Base-by-base conservation (phyloP, 2,797 vertebrate species). In the Crypturellus tataupa region DNA sequence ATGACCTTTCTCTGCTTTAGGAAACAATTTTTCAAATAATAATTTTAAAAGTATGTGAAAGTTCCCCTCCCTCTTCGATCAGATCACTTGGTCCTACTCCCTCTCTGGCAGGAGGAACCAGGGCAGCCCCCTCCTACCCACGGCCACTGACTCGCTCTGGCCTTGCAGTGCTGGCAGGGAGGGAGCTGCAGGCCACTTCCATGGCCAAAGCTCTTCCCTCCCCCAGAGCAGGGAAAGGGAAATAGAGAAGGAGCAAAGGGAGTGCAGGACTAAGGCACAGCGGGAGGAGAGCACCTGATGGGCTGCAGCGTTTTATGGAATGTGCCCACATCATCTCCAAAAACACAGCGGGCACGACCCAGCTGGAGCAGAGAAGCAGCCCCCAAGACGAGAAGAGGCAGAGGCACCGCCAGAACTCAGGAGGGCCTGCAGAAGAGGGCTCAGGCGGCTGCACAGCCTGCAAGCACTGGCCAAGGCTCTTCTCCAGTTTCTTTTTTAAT, bases 1-100 rank as follows among this genome's bases (percentile, higher is more conserved):
- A 85, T 97, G 97, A 98, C 97, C 97, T 97, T 97, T 97, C 95
- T 94, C 93, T 93, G 85, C 93, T 95, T 80, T 83, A 95, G 94
- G 90, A 79, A 96, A 96, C 88, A 87, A 56, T 94, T 96, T 94
- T 94, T 95, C 94, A 95, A 86, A 93, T 77, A 89, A 94, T 89
- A 87, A 95, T 86, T 95, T 92, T 85, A 53, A 80, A 91, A 95
- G 67, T 71, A 76, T 70, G 89, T 15, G 37, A 88, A 93, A 56
- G 79, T 80, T 82, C 69, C 64, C 51, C 85, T 86, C 94, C 82
- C 63, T 90, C 79, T 94, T 94, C 58, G 63, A 94, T 85, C 80
- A 84, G 73, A 68, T 77, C 40, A 7, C 55, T 70, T 73, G 6
- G 2, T 29, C 8, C 37, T 29, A 13, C 79, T 89, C 77, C 77